A percentile compares a stretch with the other conserved stretches of the same genome.
phyloP scores from a whole-genome alignment of 1,140 invertebrate species.

The Polypedilum vanderplanki region DNA sequence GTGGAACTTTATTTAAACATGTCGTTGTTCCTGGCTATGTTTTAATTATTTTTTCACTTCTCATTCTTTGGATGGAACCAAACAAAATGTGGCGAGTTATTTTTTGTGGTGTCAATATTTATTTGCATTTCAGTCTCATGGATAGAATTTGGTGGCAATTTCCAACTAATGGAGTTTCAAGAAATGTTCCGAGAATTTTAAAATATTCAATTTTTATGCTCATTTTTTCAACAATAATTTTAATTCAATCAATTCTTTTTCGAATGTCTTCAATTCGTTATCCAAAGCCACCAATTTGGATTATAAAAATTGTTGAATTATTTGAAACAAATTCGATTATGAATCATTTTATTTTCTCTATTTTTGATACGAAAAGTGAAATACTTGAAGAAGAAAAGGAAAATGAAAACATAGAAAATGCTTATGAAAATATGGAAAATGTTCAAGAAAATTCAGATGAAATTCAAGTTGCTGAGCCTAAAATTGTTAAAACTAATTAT shows the following conservation, averaged over 20 bases:
- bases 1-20: background rate
- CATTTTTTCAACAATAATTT: background rate
- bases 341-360: background rate
- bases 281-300: background rate
- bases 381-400: too few species aligned
- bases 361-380: too few species aligned
- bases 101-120: background rate
- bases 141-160: slow-evolving; percentile 17
- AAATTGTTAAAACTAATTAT: too few species aligned
- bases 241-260: background rate
- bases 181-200: background rate
- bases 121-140: background rate
- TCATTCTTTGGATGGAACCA: background rate
- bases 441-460: too few species aligned
- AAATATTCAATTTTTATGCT: background rate
- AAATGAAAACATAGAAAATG: too few species aligned
- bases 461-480: too few species aligned
- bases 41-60: slow-evolving; percentile 1
- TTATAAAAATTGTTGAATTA: background rate
- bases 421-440: too few species aligned
- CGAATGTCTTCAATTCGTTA: background rate
- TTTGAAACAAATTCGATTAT: background rate
- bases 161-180: background rate
- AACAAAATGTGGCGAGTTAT: background rate
- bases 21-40: background rate